phyloP scores from a whole-genome alignment of 2,888 invertebrate genomes.

The Drosophila nr. fundita region DNA sequence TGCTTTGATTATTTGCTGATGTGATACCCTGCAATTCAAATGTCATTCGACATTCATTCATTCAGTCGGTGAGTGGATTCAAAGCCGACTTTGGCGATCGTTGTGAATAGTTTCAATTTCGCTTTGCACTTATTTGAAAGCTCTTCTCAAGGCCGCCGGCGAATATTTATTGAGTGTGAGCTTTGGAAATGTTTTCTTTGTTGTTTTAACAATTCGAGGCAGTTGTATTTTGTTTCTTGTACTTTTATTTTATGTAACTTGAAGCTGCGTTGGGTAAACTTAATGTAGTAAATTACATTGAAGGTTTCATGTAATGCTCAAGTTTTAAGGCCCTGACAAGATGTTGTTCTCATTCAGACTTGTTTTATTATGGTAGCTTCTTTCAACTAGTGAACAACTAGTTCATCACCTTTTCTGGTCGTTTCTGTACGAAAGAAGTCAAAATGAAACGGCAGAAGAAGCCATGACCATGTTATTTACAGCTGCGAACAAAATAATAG shows the following conservation, averaged over 20 bases:
- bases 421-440: constrained; percentile 28
- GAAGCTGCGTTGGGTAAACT: constrained; percentile 25
- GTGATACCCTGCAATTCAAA: constrained; percentile 42
- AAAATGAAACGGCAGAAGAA: constrained; percentile 34
- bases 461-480: constrained; percentile 33
- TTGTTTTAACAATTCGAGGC: constrained; percentile 4
- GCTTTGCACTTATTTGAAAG: constrained; percentile 5
- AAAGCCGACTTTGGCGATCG: not conserved
- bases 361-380: constrained; percentile 60
- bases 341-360: constrained; percentile 21
- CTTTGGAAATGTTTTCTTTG: constrained; percentile 28
- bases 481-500: not conserved
- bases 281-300: constrained; percentile 64
- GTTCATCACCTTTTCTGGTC: constrained; percentile 67
- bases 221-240: constrained; percentile 14
- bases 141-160: constrained; percentile 32
- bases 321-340: constrained; percentile 43
- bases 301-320: constrained; percentile 53
- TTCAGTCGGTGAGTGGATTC: constrained; percentile 26
- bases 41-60: constrained; percentile 14
- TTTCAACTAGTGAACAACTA: constrained; percentile 45
- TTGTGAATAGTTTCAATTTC: constrained; percentile 13
- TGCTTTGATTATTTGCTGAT: constrained; percentile 35
- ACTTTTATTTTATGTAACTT: constrained; percentile 17
- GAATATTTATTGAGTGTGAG: constrained; percentile 21